A percentile compares a stretch with the other conserved stretches of the same genome.
Evolutionary conservation across 2,113 vertebrate genomes (phyloP).

Genomic region (Danionella cerebrum): DNA sequence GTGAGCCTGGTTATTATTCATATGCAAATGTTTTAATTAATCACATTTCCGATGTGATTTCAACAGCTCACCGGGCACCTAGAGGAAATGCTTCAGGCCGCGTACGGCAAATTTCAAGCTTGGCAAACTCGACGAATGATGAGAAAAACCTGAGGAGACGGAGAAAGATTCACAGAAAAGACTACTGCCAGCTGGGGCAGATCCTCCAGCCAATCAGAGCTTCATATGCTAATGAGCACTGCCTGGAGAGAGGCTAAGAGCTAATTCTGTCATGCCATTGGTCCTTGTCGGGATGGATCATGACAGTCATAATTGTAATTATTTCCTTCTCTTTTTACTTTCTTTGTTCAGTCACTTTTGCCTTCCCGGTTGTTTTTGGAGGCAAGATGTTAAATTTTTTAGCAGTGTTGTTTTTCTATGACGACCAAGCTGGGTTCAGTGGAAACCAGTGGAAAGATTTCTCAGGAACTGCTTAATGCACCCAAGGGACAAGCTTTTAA

Average conservation of each 20-base stretch:
- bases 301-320: conserved; percentile 50
- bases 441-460: conserved; percentile 39
- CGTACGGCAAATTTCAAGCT: conserved; percentile 90
- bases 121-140: conserved; percentile 94
- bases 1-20: too few species aligned
- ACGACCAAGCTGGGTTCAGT: conserved; percentile 55
- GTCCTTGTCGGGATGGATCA: conserved; percentile 44
- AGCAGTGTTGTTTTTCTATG: conserved; percentile 36
- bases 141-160: conserved; percentile 84
- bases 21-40: too few species aligned
- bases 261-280: conserved; percentile 41
- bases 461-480: conserved; percentile 53
- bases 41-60: not conserved
- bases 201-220: conserved; percentile 30
- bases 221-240: conserved; percentile 33
- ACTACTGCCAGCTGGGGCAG: conserved; percentile 33
- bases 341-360: conserved; percentile 31
- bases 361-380: conserved; percentile 33
- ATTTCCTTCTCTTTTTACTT: conserved; percentile 41
- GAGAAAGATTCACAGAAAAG: not conserved
- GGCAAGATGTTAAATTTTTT: conserved; percentile 37
- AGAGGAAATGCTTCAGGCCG: conserved; percentile 94
- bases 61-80: conserved; percentile 85
- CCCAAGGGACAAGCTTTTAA: conserved; percentile 23
- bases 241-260: conserved; percentile 40